Conservation (phyloP, 2,888 invertebrate genomes). For the Drosophila tanythrix region DNA sequence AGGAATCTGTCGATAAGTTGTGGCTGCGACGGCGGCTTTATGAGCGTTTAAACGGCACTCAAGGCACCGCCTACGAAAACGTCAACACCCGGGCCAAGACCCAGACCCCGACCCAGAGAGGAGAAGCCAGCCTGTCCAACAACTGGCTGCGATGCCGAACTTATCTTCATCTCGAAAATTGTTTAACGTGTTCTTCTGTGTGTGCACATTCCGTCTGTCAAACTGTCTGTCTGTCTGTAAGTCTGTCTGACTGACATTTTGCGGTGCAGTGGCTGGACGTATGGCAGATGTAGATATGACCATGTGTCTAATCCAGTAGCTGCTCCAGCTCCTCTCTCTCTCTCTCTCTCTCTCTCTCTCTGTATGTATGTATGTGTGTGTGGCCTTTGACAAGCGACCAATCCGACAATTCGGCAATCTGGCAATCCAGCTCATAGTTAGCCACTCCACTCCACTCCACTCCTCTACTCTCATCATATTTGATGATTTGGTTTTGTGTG, state of each 20-base stretch:
- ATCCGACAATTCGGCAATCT: constrained; percentile 9
- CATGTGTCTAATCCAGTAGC: constrained; percentile 54
- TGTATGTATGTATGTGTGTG: constrained; percentile 12
- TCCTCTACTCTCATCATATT: background rate
- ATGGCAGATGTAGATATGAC: constrained; percentile 60
- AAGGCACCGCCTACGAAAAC: constrained; percentile 77
- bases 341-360: background rate
- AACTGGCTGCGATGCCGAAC: constrained; percentile 54
- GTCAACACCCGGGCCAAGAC: constrained; percentile 63
- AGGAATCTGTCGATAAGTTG: constrained; percentile 77
- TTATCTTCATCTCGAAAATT: constrained; percentile 73
- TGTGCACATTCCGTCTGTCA: constrained; percentile 10
- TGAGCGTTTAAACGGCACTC: constrained; percentile 73
- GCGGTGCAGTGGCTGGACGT: constrained; percentile 48
- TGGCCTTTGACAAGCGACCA: constrained; percentile 36
- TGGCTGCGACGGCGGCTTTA: constrained; percentile 60
- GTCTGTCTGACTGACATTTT: constrained; percentile 53
- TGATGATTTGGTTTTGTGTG: constrained; percentile 11
- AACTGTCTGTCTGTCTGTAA: constrained; percentile 12
- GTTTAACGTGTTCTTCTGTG: constrained; percentile 53
- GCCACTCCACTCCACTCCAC: constrained; percentile 2
- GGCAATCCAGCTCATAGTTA: constrained; percentile 14
- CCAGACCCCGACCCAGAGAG: constrained; percentile 5
- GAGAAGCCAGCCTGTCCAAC: constrained; percentile 23
- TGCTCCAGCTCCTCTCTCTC: constrained; percentile 28